phyloP scores from a whole-genome alignment of 1,140 invertebrate genomes.

The Lordiphosa clarofinis region DNA sequence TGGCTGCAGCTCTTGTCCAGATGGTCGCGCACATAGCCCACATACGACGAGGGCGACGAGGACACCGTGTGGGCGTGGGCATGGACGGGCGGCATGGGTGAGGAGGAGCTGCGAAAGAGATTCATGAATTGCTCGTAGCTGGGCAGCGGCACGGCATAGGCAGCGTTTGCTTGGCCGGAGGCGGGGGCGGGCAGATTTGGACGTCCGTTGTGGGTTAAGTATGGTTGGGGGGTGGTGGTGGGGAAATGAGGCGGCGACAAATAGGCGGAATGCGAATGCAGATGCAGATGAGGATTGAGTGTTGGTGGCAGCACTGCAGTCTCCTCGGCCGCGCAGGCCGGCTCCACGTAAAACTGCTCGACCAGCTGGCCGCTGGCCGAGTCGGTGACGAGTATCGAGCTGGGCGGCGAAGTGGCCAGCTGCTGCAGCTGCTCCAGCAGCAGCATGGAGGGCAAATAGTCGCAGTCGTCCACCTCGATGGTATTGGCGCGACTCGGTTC shows the following conservation, averaged over 20 bases:
- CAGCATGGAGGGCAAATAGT: conserved; percentile 60
- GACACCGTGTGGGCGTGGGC: conserved; percentile 61
- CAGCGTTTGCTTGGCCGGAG: conserved; percentile 20
- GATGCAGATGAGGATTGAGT: conserved; percentile 56
- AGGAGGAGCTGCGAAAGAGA: conserved; percentile 73
- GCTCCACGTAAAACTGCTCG: conserved; percentile 69
- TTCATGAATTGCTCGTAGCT: conserved; percentile 75
- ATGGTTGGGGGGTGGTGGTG: conserved; percentile 27
- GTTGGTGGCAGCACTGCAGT: conserved; percentile 11
- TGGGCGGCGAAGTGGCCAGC: conserved; percentile 69
- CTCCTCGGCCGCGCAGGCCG: conserved; percentile 56
- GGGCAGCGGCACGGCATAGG: conserved; percentile 39
- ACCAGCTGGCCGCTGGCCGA: conserved; percentile 61
- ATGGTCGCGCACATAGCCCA: conserved; percentile 75
- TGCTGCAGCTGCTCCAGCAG: conserved; percentile 73
- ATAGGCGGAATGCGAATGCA: conserved; percentile 55
- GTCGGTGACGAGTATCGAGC: conserved; percentile 64
- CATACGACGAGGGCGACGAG: conserved; percentile 67
- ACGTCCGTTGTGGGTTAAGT: conserved; percentile 51
- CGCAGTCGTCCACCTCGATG: conserved; percentile 76
- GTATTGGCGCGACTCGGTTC: conserved; percentile 73
- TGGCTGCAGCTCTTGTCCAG: conserved; percentile 76
- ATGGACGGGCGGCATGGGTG: conserved; percentile 42
- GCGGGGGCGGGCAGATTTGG: conserved; percentile 28
- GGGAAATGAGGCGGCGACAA: conserved; percentile 56